Conservation (phyloP, 1,140 invertebrate genomes). For the Caenorhabditis briggsae region DNA sequence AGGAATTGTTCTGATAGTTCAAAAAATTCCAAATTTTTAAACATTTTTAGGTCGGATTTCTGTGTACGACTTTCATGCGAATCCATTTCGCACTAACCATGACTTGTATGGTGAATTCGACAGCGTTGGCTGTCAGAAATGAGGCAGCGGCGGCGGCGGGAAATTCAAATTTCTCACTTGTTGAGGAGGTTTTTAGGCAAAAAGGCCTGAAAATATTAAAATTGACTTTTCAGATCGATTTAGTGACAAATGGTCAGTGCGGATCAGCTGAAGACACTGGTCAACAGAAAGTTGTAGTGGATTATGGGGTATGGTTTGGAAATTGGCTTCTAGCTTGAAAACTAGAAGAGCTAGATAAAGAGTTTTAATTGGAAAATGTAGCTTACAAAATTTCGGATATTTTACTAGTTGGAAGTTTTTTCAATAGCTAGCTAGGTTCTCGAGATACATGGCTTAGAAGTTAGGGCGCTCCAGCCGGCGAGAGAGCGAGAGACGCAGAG, state of each 20-base stretch:
- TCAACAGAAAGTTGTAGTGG: slow-evolving; percentile 62
- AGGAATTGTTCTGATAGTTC: neutral
- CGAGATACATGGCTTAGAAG: no score
- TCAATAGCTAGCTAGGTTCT: no score
- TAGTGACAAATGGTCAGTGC: slow-evolving; percentile 36
- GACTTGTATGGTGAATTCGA: slow-evolving; percentile 72
- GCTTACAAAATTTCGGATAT: no score
- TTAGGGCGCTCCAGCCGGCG: no score
- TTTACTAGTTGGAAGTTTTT: no score
- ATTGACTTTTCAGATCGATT: neutral
- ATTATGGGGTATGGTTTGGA: slow-evolving; percentile 68
- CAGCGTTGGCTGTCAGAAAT: slow-evolving; percentile 59
- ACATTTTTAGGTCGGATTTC: slow-evolving; percentile 28
- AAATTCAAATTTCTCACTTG: slow-evolving; percentile 35
- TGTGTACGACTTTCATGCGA: slow-evolving; percentile 63
- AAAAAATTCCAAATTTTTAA: no score
- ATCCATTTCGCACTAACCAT: slow-evolving; percentile 71
- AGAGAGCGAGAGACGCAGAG: no score
- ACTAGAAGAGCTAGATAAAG: no score
- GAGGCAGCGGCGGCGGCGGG: neutral
- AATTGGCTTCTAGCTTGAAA: neutral
- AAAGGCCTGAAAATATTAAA: neutral
- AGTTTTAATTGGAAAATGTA: no score
- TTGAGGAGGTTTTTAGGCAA: slow-evolving; percentile 16
- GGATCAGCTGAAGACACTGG: neutral